These are phyloP conservation scores for Sus cebifrons DNA, from an alignment of 2,797 vertebrate species.

Conservation along the genomic window DNA sequence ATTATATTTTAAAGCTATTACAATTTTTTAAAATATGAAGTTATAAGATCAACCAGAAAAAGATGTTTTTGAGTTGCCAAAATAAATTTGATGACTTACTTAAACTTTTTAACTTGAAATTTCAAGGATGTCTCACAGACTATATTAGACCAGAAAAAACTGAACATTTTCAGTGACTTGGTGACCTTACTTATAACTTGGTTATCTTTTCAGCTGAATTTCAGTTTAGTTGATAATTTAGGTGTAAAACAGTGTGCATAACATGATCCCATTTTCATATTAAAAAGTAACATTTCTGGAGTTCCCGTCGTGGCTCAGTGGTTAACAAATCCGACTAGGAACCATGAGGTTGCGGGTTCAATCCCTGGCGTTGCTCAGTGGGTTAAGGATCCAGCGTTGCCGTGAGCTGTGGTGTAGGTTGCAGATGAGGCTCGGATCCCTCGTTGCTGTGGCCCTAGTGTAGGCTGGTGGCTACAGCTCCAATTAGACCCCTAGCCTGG, in stretches of 20 bases:
- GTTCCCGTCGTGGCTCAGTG: no score
- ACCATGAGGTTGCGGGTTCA: no score
- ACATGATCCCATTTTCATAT: constrained; percentile 48
- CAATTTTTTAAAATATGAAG: background rate
- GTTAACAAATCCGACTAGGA: no score
- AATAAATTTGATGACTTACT: constrained; percentile 10
- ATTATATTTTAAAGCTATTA: constrained; percentile 3
- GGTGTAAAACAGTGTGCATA: constrained; percentile 7
- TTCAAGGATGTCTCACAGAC: background rate
- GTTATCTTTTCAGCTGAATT: constrained; percentile 47
- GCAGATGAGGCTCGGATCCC: no score
- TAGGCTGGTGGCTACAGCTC: no score
- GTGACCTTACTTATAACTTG: background rate
- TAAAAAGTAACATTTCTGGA: constrained; percentile 2
- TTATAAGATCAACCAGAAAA: constrained; percentile 34
- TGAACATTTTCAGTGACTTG: constrained; percentile 38
- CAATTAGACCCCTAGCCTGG: no score
- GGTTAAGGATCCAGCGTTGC: no score
- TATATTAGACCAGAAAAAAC: constrained; percentile 45
- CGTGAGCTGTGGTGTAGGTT: no score
- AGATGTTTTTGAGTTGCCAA: constrained; percentile 34
- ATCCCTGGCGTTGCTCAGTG: no score
- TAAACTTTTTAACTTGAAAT: constrained; percentile 49
- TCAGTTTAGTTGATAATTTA: constrained; percentile 56
- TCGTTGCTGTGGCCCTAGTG: no score